phyloP scores from a whole-genome alignment of 2,888 invertebrate species.

The Chymomyza caudatula region DNA sequence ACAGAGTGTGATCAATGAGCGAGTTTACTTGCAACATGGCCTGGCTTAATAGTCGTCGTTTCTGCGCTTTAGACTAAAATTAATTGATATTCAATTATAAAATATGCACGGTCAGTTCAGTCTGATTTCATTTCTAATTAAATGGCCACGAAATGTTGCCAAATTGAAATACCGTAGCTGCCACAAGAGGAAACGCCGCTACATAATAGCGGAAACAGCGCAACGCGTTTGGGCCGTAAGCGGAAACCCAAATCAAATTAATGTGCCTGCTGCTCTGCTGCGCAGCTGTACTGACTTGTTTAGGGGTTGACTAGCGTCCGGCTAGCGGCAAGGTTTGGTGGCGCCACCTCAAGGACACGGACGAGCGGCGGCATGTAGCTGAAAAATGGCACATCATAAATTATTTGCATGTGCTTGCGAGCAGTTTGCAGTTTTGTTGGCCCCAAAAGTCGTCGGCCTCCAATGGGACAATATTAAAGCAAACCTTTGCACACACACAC shows the following conservation, averaged over 20 bases:
- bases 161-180: slow-evolving; percentile 19
- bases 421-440: neutral
- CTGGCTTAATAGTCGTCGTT: slow-evolving; percentile 11
- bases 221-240: slow-evolving; percentile 12
- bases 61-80: neutral
- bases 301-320: too few relatives aligned
- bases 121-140: slow-evolving; percentile 41
- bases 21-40: neutral
- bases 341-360: slow-evolving; percentile 1
- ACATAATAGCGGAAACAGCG: neutral
- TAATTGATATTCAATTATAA: slow-evolving; percentile 50
- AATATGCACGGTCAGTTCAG: slow-evolving; percentile 14
- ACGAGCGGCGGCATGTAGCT: neutral
- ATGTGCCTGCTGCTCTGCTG: slow-evolving; percentile 21
- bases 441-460: neutral
- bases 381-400: slow-evolving; percentile 51
- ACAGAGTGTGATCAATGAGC: slow-evolving; percentile 24
- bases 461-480: slow-evolving; percentile 41
- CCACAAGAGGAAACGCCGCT: slow-evolving; percentile 20
- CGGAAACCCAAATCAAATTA: slow-evolving; percentile 42
- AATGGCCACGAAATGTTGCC: slow-evolving; percentile 15
- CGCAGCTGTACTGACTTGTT: slow-evolving; percentile 10
- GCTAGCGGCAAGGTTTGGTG: too few relatives aligned
- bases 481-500: neutral
- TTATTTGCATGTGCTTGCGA: slow-evolving; percentile 28